phyloP scores from a whole-genome alignment of 2,113 vertebrate species.

The Gavia stellata region DNA sequence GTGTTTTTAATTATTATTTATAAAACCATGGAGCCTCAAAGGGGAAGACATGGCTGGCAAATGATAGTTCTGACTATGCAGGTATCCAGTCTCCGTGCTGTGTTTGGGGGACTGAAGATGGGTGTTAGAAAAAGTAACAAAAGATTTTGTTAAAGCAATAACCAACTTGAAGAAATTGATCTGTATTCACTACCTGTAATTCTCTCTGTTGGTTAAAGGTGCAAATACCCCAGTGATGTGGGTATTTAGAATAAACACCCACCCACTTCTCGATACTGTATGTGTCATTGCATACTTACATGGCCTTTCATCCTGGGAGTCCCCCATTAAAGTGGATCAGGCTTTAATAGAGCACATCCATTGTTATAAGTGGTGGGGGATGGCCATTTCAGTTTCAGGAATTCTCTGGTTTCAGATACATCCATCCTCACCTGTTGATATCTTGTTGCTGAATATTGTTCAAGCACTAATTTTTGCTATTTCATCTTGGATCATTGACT shows the following conservation, averaged over 20 bases:
- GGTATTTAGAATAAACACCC: conserved; percentile 66
- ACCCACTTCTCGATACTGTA: conserved; percentile 45
- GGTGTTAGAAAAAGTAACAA: neutral
- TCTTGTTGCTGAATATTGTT: conserved; percentile 43
- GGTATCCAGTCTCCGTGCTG: neutral
- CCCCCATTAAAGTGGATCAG: neutral
- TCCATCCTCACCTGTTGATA: conserved; percentile 39
- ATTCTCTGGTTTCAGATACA: neutral
- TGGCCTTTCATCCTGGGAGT: neutral
- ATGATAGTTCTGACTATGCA: conserved; percentile 23
- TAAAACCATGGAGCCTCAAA: conserved; percentile 9
- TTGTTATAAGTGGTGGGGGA: conserved; percentile 50
- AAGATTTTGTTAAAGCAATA: conserved; percentile 57
- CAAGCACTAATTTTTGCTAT: conserved; percentile 30
- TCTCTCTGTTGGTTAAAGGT: conserved; percentile 54
- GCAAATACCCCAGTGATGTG: conserved; percentile 49
- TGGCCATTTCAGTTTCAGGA: conserved; percentile 48
- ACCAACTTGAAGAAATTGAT: conserved; percentile 27
- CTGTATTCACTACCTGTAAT: conserved; percentile 57
- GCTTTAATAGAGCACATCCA: conserved; percentile 54
- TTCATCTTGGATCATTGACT: conserved; percentile 58
- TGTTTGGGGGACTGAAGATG: neutral
- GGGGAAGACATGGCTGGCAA: neutral
- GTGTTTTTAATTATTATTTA: conserved; percentile 18
- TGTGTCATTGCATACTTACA: conserved; percentile 61